Base-by-base conservation (phyloP, 35 echinoderm and acorn worm species). In the Diadema setosum region DNA sequence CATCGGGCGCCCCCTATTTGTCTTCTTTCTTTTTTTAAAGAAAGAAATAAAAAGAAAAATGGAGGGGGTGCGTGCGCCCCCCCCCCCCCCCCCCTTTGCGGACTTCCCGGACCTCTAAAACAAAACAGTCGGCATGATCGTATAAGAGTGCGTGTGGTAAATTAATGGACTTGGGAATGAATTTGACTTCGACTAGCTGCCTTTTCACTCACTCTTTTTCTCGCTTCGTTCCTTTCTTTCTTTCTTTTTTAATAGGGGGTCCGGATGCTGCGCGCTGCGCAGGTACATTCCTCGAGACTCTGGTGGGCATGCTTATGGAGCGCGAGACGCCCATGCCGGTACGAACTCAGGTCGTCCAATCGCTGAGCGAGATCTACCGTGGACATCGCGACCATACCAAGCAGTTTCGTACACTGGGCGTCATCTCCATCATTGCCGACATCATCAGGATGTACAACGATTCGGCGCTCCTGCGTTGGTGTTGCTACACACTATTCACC, bases 261-360 rank as follows among this genome's bases (percentile, higher is more conserved):
- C 81, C 76, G 14, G 96, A 98, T 37, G 92, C 92, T 0, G 85
- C 92, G 0, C 94, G 94, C 75, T 73, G 49, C 50, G 92, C 96
- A 17, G 96, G 84, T 12, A 69, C 80, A 24, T 86, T 83, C 52
- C 58, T 94, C 14, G 78, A 87, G 23, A 82, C 70, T 34, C 31
- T 98, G n/a, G 46, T 91, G 14, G 41, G 60, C 4, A 88, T 84
- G 35, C 21, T 94, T n/a, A 17, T n/a, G 30, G 14, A 58, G 42
- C 14, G 84, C 27, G 34, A 83, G 69, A 70, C 81, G 17, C 80
- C 75, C 42, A 27, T 73, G 15, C 18, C 82, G 11, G 83, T 98
- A 4, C 82, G 87, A 37, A 85, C 88, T 1, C 88, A 94, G 81
- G 87, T 92, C 2, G 81, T 94, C 9, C 70, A 86, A 56, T 84